A percentile compares a stretch with the other conserved stretches of the same genome.
Evolutionary conservation across 1,140 invertebrate species (phyloP).

Genomic region (Nymphalis io): DNA sequence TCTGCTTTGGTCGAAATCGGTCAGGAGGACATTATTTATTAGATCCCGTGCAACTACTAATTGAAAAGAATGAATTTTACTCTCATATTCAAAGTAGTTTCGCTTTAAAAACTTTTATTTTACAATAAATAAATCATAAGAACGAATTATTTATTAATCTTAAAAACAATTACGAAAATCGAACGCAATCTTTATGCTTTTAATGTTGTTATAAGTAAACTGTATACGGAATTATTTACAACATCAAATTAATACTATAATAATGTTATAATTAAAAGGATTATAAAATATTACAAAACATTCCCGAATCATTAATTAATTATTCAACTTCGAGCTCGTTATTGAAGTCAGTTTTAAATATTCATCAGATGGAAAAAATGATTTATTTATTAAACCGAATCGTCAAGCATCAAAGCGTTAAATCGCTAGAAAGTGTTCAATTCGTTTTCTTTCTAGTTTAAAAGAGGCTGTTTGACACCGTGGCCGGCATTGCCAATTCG

Average conservation of each 20-base stretch:
- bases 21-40: too few relatives aligned
- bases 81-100: too few relatives aligned
- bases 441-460: conserved; percentile 70
- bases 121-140: too few relatives aligned
- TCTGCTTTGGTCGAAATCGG: too few relatives aligned
- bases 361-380: background rate
- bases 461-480: conserved; percentile 55
- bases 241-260: background rate
- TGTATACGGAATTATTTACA: too few relatives aligned
- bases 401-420: conserved; percentile 51
- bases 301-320: background rate
- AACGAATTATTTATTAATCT: too few relatives aligned
- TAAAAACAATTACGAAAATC: too few relatives aligned
- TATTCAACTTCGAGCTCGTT: background rate
- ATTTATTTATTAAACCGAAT: conserved; percentile 34
- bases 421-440: conserved; percentile 68
- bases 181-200: too few relatives aligned
- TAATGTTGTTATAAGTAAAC: too few relatives aligned
- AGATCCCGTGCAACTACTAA: too few relatives aligned
- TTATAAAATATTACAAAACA: background rate
- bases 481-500: conserved; percentile 47
- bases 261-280: background rate
- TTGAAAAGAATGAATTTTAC: too few relatives aligned
- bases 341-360: background rate
- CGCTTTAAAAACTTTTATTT: too few relatives aligned